phyloP scores from a whole-genome alignment of 2,113 vertebrate species.

The Aldabrachelys gigantea region DNA sequence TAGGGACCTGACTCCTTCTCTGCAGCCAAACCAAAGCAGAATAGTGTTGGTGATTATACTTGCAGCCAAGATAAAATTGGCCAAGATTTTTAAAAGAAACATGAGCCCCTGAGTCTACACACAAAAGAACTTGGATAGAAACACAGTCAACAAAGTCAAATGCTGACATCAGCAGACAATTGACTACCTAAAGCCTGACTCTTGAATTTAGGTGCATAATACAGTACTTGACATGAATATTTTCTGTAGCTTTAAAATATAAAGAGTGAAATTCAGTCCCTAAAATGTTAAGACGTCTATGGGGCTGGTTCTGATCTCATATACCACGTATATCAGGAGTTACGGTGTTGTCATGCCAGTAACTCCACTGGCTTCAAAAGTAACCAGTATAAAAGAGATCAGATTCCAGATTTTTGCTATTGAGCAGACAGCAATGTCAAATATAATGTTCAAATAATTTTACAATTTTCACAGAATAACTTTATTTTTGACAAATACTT shows the following conservation, averaged over 20 bases:
- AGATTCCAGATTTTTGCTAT: background rate
- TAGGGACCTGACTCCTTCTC: conserved; percentile 2
- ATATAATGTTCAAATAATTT: background rate
- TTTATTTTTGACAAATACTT: conserved; percentile 9
- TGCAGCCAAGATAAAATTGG: conserved; percentile 35
- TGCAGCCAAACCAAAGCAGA: conserved; percentile 34
- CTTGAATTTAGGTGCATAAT: background rate
- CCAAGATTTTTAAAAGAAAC: conserved; percentile 35
- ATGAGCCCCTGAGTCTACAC: background rate
- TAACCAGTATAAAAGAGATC: background rate
- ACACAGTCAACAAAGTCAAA: conserved; percentile 18
- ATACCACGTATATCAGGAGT: background rate
- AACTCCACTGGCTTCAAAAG: background rate
- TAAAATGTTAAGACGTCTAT: rapidly evolving
- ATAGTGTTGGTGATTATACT: background rate
- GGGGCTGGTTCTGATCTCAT: background rate
- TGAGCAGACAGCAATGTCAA: background rate
- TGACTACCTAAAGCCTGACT: background rate
- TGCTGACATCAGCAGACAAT: conserved; percentile 30
- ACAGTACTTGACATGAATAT: background rate
- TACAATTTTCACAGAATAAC: background rate
- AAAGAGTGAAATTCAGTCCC: background rate
- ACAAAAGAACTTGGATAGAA: conserved; percentile 17
- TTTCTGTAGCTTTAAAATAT: background rate
- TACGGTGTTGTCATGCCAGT: background rate